Percentiles rank a stretch among this genome's conserved stretches.
These are phyloP conservation scores for Lamellibrachia columna DNA, from an alignment of 2,888 invertebrate species.

Conservation along the genomic window DNA sequence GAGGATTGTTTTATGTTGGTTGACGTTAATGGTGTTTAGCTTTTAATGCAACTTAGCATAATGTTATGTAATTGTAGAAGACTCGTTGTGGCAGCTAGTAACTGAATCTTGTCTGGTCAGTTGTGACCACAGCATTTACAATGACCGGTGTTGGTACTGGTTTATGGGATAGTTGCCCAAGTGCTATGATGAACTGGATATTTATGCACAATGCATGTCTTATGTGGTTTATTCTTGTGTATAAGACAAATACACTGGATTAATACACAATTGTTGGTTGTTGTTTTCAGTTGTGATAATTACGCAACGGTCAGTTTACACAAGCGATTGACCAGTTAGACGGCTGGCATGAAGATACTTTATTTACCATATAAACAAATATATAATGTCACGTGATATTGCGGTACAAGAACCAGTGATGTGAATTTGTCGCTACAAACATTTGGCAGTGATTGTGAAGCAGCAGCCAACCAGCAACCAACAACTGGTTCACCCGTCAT, in stretches of 20 bases:
- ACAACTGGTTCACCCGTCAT: too few relatives aligned
- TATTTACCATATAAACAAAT: too few relatives aligned
- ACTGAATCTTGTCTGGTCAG: neutral
- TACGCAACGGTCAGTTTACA: too few relatives aligned
- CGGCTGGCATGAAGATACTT: too few relatives aligned
- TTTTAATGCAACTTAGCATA: neutral
- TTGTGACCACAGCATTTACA: neutral
- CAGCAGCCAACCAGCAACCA: too few relatives aligned
- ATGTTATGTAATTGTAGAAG: neutral
- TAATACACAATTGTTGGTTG: neutral
- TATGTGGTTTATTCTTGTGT: constrained; percentile 9
- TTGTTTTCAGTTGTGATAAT: neutral
- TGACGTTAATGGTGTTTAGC: neutral
- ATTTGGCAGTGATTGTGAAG: too few relatives aligned
- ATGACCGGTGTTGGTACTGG: neutral
- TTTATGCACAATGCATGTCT: constrained; percentile 6
- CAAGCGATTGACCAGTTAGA: too few relatives aligned
- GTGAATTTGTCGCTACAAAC: too few relatives aligned
- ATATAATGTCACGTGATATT: too few relatives aligned
- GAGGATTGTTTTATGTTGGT: neutral
- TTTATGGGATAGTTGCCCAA: neutral
- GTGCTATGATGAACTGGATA: neutral
- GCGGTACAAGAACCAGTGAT: too few relatives aligned
- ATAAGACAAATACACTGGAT: neutral
- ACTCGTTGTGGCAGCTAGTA: neutral